A percentile compares a stretch with the other conserved stretches of the same genome.
Evolutionary conservation across 2,113 vertebrate species (phyloP).

Genomic region (Papio anubis): DNA sequence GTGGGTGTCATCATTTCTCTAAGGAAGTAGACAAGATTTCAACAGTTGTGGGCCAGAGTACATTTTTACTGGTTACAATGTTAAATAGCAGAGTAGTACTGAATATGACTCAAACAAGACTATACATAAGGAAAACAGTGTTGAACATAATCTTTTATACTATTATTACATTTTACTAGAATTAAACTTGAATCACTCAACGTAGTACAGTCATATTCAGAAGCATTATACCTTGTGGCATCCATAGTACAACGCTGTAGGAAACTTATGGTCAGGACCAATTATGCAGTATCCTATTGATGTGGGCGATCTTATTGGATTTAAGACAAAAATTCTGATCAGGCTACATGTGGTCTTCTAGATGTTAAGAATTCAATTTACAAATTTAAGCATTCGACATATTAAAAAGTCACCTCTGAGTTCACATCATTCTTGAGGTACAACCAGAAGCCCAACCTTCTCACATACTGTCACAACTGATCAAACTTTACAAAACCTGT

Average conservation of each 20-base stretch:
- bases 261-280: background rate
- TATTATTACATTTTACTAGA: conserved; percentile 2
- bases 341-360: background rate
- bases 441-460: background rate
- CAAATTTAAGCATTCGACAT: background rate
- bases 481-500: background rate
- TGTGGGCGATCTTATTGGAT: background rate
- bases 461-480: background rate
- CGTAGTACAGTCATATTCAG: background rate
- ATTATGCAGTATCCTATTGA: background rate
- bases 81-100: background rate
- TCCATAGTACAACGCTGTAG: background rate
- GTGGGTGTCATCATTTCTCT: background rate
- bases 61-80: background rate
- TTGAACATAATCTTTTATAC: background rate
- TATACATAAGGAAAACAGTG: background rate
- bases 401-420: background rate
- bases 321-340: background rate
- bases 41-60: background rate
- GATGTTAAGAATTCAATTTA: background rate
- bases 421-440: background rate
- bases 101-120: background rate
- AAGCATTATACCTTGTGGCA: background rate
- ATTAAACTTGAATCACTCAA: background rate
- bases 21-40: background rate